Percentiles rank a stretch among this genome's conserved stretches.
Evolutionary conservation across 2,888 invertebrate genomes (phyloP).

Genomic region (Campaea margaritaria): DNA sequence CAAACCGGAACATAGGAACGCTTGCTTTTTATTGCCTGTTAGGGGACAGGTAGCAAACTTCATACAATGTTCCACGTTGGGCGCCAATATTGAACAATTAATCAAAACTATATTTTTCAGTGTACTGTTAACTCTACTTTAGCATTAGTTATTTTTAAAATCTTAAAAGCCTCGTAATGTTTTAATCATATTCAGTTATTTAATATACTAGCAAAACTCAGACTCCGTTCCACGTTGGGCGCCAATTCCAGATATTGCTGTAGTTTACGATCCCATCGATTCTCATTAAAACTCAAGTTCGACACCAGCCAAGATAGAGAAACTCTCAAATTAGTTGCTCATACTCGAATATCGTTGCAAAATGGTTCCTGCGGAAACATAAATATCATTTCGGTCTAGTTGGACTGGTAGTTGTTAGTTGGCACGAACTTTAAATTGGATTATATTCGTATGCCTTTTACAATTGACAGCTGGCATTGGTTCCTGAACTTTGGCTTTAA

Average conservation of each 20-base stretch:
- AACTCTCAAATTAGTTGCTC: slow-evolving; percentile 19
- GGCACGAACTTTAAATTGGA: slow-evolving; percentile 37
- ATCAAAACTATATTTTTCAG: no score
- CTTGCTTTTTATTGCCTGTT: no score
- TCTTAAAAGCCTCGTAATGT: no score
- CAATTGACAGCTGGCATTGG: slow-evolving; percentile 34
- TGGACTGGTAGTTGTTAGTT: slow-evolving; percentile 18
- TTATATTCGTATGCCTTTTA: slow-evolving; percentile 38
- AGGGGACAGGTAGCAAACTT: neutral
- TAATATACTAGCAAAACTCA: neutral
- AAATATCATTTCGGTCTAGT: slow-evolving; percentile 34
- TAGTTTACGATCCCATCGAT: neutral
- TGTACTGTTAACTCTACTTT: no score
- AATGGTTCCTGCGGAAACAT: slow-evolving; percentile 27
- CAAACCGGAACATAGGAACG: no score
- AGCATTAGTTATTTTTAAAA: no score
- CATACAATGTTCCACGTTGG: no score
- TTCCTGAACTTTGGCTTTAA: slow-evolving; percentile 23
- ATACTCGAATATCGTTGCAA: slow-evolving; percentile 13
- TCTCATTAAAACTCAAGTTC: slow-evolving; percentile 1
- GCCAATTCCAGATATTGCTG: neutral
- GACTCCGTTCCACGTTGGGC: neutral
- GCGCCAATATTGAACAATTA: no score
- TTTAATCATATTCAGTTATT: neutral
- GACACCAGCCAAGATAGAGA: slow-evolving; percentile 4